Percentiles rank a stretch among this genome's conserved stretches.
These are phyloP conservation scores for Cephus spinipes DNA, from an alignment of 2,888 invertebrate species.

Conservation along the genomic window DNA sequence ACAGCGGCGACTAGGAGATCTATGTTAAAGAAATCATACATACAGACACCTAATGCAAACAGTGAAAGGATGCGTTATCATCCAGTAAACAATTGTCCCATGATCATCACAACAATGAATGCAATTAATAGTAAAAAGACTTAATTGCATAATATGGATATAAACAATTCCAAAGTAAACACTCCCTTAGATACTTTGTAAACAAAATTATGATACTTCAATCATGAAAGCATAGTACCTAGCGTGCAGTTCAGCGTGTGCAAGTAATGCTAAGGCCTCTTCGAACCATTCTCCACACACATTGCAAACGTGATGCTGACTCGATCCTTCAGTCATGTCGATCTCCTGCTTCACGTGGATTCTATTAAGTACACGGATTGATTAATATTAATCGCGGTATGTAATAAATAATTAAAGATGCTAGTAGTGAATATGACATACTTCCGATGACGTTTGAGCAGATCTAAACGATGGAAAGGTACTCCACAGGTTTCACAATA, in stretches of 20 bases:
- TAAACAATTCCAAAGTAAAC: background rate
- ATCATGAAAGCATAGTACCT: slow-evolving; percentile 55
- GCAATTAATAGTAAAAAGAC: slow-evolving; percentile 8
- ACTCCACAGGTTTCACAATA: slow-evolving; percentile 83
- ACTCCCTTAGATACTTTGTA: background rate
- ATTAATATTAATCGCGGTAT: background rate
- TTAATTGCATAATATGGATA: slow-evolving; percentile 8
- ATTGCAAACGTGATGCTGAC: slow-evolving; percentile 76
- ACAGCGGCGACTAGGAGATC: slow-evolving; percentile 69
- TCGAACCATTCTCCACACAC: slow-evolving; percentile 84
- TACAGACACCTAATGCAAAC: background rate
- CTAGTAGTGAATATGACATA: slow-evolving; percentile 35
- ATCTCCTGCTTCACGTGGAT: slow-evolving; percentile 62
- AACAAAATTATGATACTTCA: background rate
- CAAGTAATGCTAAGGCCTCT: slow-evolving; percentile 80
- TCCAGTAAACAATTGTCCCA: slow-evolving; percentile 1
- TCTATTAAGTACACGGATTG: slow-evolving; percentile 35
- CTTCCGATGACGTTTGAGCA: slow-evolving; percentile 78
- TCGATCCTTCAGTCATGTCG: slow-evolving; percentile 52
- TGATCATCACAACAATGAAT: background rate
- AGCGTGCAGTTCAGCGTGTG: slow-evolving; percentile 84
- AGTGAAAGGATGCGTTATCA: slow-evolving; percentile 10
- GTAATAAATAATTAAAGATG: background rate
- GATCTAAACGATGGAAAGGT: slow-evolving; percentile 82
- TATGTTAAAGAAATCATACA: slow-evolving; percentile 20